Percentiles rank a stretch among this genome's conserved stretches.
phyloP scores from a whole-genome alignment of 1,140 invertebrate genomes.

The honey bee (Apis mellifera) region Amel_HAv3.1 CM009933.2:7734501-7735000 shows the following conservation, averaged over 20 bases:
- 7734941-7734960: neutral
- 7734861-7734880: no score
- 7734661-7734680: neutral
- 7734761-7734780: neutral
- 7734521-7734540: neutral
- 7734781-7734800: neutral
- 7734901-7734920: neutral
- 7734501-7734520: neutral
- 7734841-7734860: neutral
- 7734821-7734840: neutral
- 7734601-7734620: neutral
- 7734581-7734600: no score
- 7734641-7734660: neutral
- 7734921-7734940: slow-evolving; percentile 5
- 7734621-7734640: neutral
- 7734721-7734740: neutral
- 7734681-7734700: neutral
- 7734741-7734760: neutral
- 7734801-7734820: neutral
- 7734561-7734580: no score
- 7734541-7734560: neutral
- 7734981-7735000: slow-evolving; percentile 3
- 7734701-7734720: neutral
- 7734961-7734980: neutral
- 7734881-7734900: neutral